Evolutionary conservation across 1,140 invertebrate species (phyloP).

Genomic region (Hyposmocoma kahamanoa): DNA sequence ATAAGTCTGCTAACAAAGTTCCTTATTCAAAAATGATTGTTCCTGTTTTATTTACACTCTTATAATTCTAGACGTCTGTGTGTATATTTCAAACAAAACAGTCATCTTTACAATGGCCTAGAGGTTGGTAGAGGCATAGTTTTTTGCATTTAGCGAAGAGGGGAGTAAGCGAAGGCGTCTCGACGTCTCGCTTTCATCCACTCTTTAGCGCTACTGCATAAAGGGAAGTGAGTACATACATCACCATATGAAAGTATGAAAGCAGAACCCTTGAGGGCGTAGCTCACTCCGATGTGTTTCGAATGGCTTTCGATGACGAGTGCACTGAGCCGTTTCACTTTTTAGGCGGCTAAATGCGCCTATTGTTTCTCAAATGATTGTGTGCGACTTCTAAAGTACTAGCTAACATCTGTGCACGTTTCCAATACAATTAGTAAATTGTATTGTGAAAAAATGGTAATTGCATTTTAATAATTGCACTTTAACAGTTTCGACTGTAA

Average conservation of each 20-base stretch:
- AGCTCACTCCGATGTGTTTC: constrained; percentile 58
- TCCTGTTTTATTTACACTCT: neutral
- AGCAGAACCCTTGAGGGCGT: constrained; percentile 43
- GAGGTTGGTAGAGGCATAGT: constrained; percentile 44
- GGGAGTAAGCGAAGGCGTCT: constrained; percentile 48
- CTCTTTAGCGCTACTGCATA: constrained; percentile 53
- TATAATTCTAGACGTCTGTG: constrained; percentile 18
- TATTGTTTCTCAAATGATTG: constrained; percentile 44
- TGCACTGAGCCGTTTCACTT: constrained; percentile 56
- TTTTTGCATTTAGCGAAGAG: constrained; percentile 63
- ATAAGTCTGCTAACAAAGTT: neutral
- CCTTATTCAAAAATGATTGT: neutral
- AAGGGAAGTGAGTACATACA: constrained; percentile 48
- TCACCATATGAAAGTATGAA: constrained; percentile 29
- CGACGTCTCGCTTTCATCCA: constrained; percentile 61
- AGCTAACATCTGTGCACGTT: constrained; percentile 20
- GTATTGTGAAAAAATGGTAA: constrained; percentile 13
- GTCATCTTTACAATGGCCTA: constrained; percentile 52
- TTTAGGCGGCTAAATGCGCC: constrained; percentile 62
- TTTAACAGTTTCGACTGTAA: too few relatives aligned
- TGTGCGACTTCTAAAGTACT: constrained; percentile 35
- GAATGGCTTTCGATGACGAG: constrained; percentile 70
- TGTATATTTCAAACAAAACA: constrained; percentile 51
- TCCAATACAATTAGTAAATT: constrained; percentile 23
- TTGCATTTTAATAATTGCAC: too few relatives aligned